These are phyloP conservation scores for Kobus ellipsiprymnus DNA, from an alignment of 2,113 vertebrate species.

Conservation along the genomic window DNA sequence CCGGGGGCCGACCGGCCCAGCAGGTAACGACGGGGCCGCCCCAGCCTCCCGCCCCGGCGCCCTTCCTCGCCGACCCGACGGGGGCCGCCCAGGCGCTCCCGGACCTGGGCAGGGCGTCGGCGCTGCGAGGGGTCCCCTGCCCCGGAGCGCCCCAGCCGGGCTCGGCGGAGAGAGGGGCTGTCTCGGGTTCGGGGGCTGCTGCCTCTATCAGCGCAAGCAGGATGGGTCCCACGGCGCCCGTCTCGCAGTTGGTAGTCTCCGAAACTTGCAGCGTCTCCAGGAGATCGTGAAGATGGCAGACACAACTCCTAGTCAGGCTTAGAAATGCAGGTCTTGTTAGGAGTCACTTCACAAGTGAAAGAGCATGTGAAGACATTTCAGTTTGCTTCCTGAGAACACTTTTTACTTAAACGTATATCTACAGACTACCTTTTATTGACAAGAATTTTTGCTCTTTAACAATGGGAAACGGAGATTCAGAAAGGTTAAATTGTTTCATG, in stretches of 20 bases:
- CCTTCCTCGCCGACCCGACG: rapidly evolving
- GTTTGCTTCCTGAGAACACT: background rate
- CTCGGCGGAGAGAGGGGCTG: background rate
- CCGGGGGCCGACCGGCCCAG: conserved; percentile 71
- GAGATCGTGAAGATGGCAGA: background rate
- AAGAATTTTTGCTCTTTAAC: background rate
- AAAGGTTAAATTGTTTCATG: background rate
- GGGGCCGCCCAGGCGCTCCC: background rate
- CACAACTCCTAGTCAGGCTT: background rate
- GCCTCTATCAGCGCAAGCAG: background rate
- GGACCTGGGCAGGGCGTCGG: background rate
- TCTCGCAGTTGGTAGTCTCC: background rate
- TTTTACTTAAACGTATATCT: background rate
- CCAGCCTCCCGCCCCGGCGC: background rate
- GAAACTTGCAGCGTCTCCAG: background rate
- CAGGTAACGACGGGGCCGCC: conserved; percentile 74
- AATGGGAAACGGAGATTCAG: background rate
- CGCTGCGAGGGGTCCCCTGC: background rate
- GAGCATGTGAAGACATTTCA: no score
- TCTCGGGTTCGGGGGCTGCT: background rate
- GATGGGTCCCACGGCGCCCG: background rate
- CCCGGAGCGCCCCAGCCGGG: background rate
- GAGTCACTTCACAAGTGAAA: background rate
- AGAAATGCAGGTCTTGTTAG: background rate
- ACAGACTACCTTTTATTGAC: background rate